phyloP scores from a whole-genome alignment of 2,888 invertebrate genomes.

The Ornithoptera priamus region DNA sequence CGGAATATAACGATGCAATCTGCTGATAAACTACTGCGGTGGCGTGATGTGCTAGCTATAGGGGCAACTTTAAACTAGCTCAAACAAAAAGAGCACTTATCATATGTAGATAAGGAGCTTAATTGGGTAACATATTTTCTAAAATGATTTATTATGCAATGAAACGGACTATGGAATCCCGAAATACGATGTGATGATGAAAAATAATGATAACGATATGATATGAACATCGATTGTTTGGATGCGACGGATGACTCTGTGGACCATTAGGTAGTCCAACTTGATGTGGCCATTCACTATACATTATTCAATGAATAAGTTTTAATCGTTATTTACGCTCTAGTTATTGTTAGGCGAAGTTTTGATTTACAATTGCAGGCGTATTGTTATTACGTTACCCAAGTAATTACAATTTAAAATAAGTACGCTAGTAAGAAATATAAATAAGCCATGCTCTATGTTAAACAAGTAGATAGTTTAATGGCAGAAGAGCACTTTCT shows the following conservation, averaged over 20 bases:
- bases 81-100: slow-evolving; percentile 11
- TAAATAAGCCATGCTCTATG: too few relatives aligned
- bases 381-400: slow-evolving; percentile 15
- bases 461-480: too few relatives aligned
- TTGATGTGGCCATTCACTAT: slow-evolving; percentile 31
- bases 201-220: slow-evolving; percentile 22
- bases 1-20: slow-evolving; percentile 28
- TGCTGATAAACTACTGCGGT: slow-evolving; percentile 28
- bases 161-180: slow-evolving; percentile 17
- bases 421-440: background rate
- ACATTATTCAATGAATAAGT: slow-evolving; percentile 38
- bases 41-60: slow-evolving; percentile 26
- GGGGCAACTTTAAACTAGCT: slow-evolving; percentile 18
- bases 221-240: slow-evolving; percentile 28
- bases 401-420: background rate
- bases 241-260: slow-evolving; percentile 28
- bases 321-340: slow-evolving; percentile 29
- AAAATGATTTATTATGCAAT: slow-evolving; percentile 28
- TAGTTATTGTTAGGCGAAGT: slow-evolving; percentile 8
- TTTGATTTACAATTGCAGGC: slow-evolving; percentile 7
- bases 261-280: slow-evolving; percentile 29
- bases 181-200: slow-evolving; percentile 23
- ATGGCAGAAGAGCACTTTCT: too few relatives aligned
- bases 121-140: slow-evolving; percentile 15
- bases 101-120: slow-evolving; percentile 2